A percentile compares a stretch with the other conserved stretches of the same genome.
Conservation (phyloP, 2,797 vertebrate genomes). For the Onychomys torridus region DNA sequence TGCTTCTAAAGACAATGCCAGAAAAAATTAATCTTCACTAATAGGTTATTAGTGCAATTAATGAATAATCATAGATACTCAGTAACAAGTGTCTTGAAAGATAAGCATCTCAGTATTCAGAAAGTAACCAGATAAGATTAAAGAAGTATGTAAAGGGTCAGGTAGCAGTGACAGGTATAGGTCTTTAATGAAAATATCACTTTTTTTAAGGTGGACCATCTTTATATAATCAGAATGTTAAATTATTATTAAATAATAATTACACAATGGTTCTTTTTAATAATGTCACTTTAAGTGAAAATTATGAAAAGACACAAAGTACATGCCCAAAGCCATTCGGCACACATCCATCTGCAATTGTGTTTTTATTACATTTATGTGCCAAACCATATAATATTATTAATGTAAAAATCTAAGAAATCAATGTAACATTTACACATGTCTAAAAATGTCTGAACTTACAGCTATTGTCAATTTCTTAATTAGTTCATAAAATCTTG, state of each 20-base stretch:
- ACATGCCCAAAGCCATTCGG: not conserved
- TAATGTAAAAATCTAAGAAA: not conserved
- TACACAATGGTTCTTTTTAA: not conserved
- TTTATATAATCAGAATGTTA: not conserved
- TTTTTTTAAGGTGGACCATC: not conserved
- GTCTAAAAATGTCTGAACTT: not conserved
- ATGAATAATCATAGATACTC: not conserved
- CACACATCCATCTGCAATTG: not conserved
- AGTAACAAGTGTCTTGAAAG: not conserved
- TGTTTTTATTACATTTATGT: not conserved
- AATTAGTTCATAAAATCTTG: constrained; percentile 4
- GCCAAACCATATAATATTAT: not conserved
- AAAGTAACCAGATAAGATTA: not conserved
- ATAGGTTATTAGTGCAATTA: not conserved
- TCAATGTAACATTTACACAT: not conserved
- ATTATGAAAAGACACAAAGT: not conserved
- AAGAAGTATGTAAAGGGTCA: not conserved
- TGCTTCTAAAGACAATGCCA: not conserved
- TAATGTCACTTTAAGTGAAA: not conserved
- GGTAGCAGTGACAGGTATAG: not conserved
- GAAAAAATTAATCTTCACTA: not conserved
- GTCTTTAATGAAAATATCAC: not conserved
- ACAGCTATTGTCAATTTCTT: not conserved
- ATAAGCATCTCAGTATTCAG: not conserved
- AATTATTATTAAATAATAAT: constrained; percentile 6